Base-by-base conservation (phyloP, 1,140 invertebrate species). In the Drosophila malerkotliana region DNA sequence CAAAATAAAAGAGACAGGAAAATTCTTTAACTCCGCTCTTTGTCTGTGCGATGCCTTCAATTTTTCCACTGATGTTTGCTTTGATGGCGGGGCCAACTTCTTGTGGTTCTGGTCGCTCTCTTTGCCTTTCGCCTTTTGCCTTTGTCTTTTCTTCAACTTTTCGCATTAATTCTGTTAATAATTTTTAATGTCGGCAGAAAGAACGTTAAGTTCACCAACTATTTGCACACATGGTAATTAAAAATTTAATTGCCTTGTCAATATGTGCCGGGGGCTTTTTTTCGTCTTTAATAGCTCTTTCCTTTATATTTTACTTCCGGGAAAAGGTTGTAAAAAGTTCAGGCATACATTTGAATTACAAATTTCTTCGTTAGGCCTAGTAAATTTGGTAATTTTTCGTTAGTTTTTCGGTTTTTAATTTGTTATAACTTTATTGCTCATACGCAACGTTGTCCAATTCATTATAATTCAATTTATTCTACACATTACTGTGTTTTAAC, bases 81-180 rank as follows among this genome's bases (percentile, higher is more conserved):
- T 80, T 79, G 80, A 64, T 63, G 77, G 69, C 60, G 67, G 69
- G 48, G 55, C 55, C 51, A 82, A 68, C 73, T 84, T 79, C 61
- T 64, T 76, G 76, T 41, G 80, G 80, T 32, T 79, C 72, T 72
- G 55, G 47, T 52, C 56, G 41, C 44, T 21, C 59, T 59, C 32
- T 52, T 48, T 62, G 60, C 60, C 63, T 39, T 73, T 61, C 56
- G 49, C 60, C 62, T 64, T 69, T 62, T 49, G 64, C 56, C 73
- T 77, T 77, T 77, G 72, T 77, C 73, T 78, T 51, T 56, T 52
- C 47, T 67, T 14, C 54, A 87, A 87, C 78, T 87, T 87, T 82
- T 72, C 62, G 79, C 82, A 87, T 87, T 87, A 87, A 87, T 88
- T 82, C 71, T 76, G 82, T 87, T 87, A 87, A 87, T 87, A 87